Percentiles rank a stretch among this genome's conserved stretches.
phyloP scores from a whole-genome alignment of 2,888 invertebrate genomes.

The Tanytarsus gracilentus region DNA sequence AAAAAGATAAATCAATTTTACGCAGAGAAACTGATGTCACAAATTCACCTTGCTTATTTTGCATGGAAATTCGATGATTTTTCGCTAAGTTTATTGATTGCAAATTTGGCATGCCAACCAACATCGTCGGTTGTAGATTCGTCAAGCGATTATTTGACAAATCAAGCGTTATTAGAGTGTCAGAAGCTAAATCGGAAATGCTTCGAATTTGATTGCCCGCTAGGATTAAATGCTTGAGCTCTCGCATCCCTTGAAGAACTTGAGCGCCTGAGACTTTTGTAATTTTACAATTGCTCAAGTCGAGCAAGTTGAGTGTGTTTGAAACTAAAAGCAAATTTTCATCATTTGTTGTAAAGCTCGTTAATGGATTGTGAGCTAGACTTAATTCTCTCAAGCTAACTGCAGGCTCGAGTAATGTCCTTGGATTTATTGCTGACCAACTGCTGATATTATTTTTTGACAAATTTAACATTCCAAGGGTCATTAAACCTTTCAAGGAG shows the following conservation, averaged over 20 bases:
- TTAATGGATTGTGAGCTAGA: constrained; percentile 55
- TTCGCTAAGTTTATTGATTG: constrained; percentile 52
- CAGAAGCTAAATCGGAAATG: constrained; percentile 46
- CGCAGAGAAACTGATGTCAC: constrained; percentile 48
- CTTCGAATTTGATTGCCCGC: constrained; percentile 47
- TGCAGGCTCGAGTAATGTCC: constrained; percentile 45
- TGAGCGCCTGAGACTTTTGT: constrained; percentile 44
- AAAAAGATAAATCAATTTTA: constrained; percentile 52
- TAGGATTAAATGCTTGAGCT: constrained; percentile 48
- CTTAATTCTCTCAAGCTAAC: constrained; percentile 50
- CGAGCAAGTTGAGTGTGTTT: constrained; percentile 49
- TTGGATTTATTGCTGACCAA: constrained; percentile 51
- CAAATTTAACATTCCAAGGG: constrained; percentile 52
- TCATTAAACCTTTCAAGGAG: constrained; percentile 47
- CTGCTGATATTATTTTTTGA: constrained; percentile 53
- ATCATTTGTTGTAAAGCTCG: constrained; percentile 46
- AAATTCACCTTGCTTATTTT: constrained; percentile 36
- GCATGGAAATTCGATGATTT: constrained; percentile 49
- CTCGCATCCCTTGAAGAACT: constrained; percentile 42
- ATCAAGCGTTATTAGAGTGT: constrained; percentile 48
- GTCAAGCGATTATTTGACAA: constrained; percentile 51
- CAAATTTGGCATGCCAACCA: constrained; percentile 51
- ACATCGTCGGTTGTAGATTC: constrained; percentile 46
- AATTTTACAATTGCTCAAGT: constrained; percentile 55
- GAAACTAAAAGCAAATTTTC: constrained; percentile 50